A percentile compares a stretch with the other conserved stretches of the same genome.
Evolutionary conservation across 1,140 invertebrate genomes (phyloP).

Genomic region (Papilio polyxenes): DNA sequence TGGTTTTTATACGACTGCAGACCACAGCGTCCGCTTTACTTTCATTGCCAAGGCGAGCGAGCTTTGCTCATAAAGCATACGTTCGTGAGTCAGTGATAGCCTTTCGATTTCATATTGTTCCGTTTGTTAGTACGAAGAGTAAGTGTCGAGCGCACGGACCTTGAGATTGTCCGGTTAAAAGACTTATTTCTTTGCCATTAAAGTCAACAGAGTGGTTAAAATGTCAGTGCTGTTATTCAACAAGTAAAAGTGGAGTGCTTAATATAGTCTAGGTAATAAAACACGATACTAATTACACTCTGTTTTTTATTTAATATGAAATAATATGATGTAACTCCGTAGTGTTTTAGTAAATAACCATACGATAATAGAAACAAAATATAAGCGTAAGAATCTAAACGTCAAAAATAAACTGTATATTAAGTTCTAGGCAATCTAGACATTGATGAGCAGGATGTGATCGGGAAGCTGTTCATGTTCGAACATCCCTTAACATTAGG

Average conservation of each 20-base stretch:
- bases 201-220: conserved; percentile 32
- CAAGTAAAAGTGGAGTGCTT: neutral
- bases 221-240: conserved; percentile 23
- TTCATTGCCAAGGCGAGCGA: conserved; percentile 77
- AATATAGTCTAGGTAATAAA: conserved; percentile 3
- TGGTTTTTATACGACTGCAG: conserved; percentile 66
- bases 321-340: neutral
- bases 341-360: neutral
- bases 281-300: neutral
- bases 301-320: neutral
- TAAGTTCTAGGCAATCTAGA: neutral
- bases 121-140: conserved; percentile 53
- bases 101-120: conserved; percentile 75
- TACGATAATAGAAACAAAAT: neutral
- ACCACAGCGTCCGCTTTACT: conserved; percentile 63
- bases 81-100: conserved; percentile 71
- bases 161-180: conserved; percentile 45
- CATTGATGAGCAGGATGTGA: neutral
- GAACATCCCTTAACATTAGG: neutral
- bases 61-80: conserved; percentile 46
- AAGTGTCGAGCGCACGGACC: conserved; percentile 48
- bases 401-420: neutral
- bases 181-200: conserved; percentile 21
- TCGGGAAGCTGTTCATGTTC: neutral
- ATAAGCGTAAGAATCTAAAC: neutral